phyloP scores from a whole-genome alignment of 2,888 invertebrate genomes.

The Dyspetes luteomarginatus region DNA sequence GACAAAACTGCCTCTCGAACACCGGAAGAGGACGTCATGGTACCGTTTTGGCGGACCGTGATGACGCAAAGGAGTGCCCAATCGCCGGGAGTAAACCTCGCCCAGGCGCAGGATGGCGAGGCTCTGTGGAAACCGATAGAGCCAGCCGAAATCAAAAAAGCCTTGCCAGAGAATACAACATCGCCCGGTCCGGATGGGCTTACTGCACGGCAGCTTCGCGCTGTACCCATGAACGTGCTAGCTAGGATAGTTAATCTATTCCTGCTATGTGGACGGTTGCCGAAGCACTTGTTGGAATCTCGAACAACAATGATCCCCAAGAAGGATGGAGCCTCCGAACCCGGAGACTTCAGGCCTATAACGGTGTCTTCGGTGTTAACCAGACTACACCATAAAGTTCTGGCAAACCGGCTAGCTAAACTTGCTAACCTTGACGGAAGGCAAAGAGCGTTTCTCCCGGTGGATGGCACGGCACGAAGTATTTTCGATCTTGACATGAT shows the following conservation, averaged over 20 bases:
- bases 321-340: conserved; percentile 45
- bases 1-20: neutral
- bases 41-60: conserved; percentile 50
- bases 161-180: conserved; percentile 20
- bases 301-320: conserved; percentile 68
- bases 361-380: conserved; percentile 63
- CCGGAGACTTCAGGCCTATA: conserved; percentile 67
- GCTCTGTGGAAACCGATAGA: conserved; percentile 52
- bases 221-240: conserved; percentile 43
- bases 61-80: conserved; percentile 19
- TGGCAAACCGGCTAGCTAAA: conserved; percentile 39
- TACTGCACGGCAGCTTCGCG: conserved; percentile 35
- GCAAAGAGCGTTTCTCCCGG: conserved; percentile 65
- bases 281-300: conserved; percentile 40
- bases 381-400: conserved; percentile 59
- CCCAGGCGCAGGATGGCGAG: neutral
- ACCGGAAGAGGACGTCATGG: conserved; percentile 48
- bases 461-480: conserved; percentile 65
- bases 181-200: conserved; percentile 67
- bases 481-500: conserved; percentile 59
- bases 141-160: conserved; percentile 26
- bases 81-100: neutral
- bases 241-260: conserved; percentile 64
- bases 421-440: conserved; percentile 34
- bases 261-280: conserved; percentile 56